These are phyloP conservation scores for Alcis repandata DNA, from an alignment of 2,888 invertebrate species.

Conservation along the genomic window DNA sequence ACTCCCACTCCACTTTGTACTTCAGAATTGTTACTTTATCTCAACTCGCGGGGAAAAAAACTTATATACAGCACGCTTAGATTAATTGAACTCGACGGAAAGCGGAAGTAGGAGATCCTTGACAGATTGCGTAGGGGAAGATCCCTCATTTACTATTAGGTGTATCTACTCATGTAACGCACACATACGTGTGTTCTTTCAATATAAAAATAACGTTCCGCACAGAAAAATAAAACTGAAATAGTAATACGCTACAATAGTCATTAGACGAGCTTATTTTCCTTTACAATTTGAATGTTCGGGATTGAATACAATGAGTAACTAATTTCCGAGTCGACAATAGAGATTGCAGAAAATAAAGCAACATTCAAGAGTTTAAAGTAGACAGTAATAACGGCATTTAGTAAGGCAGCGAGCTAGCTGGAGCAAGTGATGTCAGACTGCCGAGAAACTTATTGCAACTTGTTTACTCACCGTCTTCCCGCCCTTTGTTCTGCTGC, in stretches of 20 bases:
- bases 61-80: conserved; percentile 41
- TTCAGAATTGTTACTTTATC: conserved; percentile 16
- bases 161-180: conserved; percentile 20
- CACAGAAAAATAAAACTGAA: background rate
- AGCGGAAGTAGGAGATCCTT: conserved; percentile 48
- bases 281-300: background rate
- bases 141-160: conserved; percentile 41
- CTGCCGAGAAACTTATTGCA: conserved; percentile 77
- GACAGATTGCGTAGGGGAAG: conserved; percentile 48
- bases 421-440: conserved; percentile 63
- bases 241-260: background rate
- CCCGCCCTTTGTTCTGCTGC: conserved; percentile 74
- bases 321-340: conserved; percentile 10
- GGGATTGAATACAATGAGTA: background rate
- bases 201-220: conserved; percentile 11
- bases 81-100: conserved; percentile 48
- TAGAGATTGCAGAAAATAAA: conserved; percentile 34
- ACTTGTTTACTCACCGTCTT: conserved; percentile 80
- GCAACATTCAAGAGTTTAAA: conserved; percentile 52
- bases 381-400: conserved; percentile 68
- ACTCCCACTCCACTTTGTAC: conserved; percentile 15
- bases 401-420: conserved; percentile 58
- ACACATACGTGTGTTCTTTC: conserved; percentile 2
- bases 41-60: conserved; percentile 34
- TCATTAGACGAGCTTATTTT: background rate